phyloP scores from a whole-genome alignment of 2,888 invertebrate genomes.

The Periphyllus acericola region DNA sequence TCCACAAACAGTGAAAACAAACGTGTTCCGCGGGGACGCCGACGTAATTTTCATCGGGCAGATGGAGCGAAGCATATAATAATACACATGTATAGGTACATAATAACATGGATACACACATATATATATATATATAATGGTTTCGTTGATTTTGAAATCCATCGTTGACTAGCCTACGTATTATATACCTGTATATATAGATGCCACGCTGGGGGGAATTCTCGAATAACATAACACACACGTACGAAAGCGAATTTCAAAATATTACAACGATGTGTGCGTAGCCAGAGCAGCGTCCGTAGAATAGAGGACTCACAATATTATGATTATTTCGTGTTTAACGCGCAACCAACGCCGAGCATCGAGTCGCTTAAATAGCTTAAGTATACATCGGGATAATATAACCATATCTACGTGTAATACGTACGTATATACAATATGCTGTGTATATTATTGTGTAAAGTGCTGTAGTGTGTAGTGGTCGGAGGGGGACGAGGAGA shows the following conservation, averaged over 20 bases:
- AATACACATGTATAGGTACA: neutral
- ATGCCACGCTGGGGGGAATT: neutral
- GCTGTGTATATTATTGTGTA: neutral
- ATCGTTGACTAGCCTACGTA: neutral
- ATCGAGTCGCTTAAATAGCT: neutral
- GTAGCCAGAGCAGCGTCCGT: neutral
- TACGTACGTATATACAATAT: neutral
- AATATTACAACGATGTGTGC: neutral
- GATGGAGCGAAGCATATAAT: neutral
- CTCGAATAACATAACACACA: neutral
- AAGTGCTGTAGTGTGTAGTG: neutral
- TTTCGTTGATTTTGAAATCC: neutral
- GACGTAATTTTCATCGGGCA: neutral
- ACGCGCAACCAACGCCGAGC: neutral
- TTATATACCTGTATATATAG: neutral
- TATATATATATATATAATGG: neutral
- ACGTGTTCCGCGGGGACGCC: neutral
- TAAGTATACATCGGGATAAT: neutral
- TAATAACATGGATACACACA: neutral
- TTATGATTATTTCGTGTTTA: constrained; percentile 22
- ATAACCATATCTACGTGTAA: neutral
- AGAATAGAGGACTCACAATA: neutral
- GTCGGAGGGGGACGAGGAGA: neutral
- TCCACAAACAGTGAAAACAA: neutral
- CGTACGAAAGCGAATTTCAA: constrained; percentile 16